Conservation (phyloP, 37 sponge, comb jelly and placozoan species). For the Geodia barretti region DNA sequence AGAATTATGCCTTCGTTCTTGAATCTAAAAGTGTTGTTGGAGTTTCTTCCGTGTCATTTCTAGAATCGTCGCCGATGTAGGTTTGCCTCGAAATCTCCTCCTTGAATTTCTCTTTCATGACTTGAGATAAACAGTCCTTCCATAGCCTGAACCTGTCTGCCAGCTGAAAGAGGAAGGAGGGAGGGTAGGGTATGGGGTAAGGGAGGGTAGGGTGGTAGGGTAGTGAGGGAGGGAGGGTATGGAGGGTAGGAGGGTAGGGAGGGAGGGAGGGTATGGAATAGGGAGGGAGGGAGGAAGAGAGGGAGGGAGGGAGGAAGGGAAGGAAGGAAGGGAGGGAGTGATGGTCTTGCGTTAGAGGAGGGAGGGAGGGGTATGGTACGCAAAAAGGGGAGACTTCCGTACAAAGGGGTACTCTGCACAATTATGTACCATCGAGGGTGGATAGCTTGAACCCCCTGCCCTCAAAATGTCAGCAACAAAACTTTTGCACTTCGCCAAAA, state of each 20-base stretch:
- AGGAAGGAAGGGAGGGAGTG: slow-evolving; percentile 9
- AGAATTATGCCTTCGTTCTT: background rate
- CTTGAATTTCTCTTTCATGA: slow-evolving; percentile 32
- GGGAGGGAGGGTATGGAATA: background rate
- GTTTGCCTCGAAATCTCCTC: slow-evolving; percentile 29
- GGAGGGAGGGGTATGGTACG: no score
- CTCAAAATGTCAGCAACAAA: no score
- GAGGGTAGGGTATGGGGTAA: background rate
- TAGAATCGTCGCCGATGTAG: background rate
- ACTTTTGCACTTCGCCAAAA: no score
- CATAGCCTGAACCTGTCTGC: slow-evolving; percentile 22
- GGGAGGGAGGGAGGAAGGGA: background rate
- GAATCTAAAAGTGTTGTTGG: background rate
- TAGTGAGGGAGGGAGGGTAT: background rate
- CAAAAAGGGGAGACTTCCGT: slow-evolving; percentile 8
- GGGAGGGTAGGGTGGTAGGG: background rate
- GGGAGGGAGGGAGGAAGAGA: background rate
- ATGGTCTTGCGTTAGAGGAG: slow-evolving; percentile 2
- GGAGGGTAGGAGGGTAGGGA: background rate
- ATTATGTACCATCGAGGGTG: no score
- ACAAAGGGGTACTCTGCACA: no score
- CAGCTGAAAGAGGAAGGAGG: slow-evolving; percentile 9
- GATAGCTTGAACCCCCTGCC: no score
- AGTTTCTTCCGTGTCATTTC: background rate
- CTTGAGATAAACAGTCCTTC: slow-evolving; percentile 19